Evolutionary conservation across 2,888 invertebrate genomes (phyloP).

Genomic region (Dinocampus coccinellae): DNA sequence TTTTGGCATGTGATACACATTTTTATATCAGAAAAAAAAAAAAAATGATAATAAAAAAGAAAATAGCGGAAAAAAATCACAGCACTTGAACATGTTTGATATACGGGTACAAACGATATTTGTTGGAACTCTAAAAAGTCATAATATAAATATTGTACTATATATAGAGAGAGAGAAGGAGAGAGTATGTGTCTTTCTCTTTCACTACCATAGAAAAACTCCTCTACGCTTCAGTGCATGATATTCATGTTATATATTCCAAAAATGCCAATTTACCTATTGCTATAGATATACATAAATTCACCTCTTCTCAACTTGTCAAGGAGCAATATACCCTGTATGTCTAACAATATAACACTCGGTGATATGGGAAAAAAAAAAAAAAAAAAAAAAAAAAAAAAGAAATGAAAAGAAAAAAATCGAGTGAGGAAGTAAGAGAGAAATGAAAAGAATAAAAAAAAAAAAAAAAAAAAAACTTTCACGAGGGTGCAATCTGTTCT

Average conservation of each 20-base stretch:
- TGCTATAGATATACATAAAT: neutral
- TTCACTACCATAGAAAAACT: conserved; percentile 26
- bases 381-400: neutral
- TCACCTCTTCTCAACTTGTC: neutral
- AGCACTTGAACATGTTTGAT: conserved; percentile 22
- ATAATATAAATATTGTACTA: conserved; percentile 46
- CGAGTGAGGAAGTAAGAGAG: too few species aligned
- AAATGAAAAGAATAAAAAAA: neutral
- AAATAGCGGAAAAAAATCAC: neutral
- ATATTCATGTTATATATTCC: conserved; percentile 2
- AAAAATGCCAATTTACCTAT: conserved; percentile 15
- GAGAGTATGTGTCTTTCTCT: too few species aligned
- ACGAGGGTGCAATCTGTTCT: neutral
- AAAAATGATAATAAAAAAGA: too few species aligned
- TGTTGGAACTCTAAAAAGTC: conserved; percentile 40
- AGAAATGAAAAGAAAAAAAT: neutral
- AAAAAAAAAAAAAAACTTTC: neutral
- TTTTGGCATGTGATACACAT: neutral
- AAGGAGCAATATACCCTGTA: neutral
- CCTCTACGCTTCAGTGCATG: neutral
- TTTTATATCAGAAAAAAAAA: conserved; percentile 15
- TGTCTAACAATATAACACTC: conserved; percentile 1
- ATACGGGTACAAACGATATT: conserved; percentile 34
- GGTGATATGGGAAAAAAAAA: neutral
- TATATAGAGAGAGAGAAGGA: too few species aligned